Conservation (phyloP, 2,888 invertebrate genomes). For the Mechanitis messenoides region DNA sequence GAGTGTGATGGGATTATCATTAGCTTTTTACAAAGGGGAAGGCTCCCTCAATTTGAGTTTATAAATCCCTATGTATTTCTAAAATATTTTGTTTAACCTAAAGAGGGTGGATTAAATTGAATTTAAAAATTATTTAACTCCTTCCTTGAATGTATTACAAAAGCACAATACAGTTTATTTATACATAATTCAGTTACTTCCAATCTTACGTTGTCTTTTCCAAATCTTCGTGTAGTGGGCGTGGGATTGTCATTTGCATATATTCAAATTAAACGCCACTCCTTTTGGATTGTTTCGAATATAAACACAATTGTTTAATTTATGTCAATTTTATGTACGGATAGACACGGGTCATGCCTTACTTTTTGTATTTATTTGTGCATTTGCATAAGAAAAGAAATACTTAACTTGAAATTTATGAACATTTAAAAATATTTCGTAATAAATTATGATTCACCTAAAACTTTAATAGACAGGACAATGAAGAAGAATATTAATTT, state of each 20-base stretch:
- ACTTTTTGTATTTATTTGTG: constrained; percentile 18
- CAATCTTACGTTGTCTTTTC: constrained; percentile 17
- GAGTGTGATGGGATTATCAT: constrained; percentile 63
- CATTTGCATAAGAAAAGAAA: constrained; percentile 2
- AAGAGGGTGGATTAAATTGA: constrained; percentile 2
- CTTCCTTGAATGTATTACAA: neutral
- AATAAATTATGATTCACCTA: too few relatives aligned
- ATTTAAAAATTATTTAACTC: neutral
- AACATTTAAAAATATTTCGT: neutral
- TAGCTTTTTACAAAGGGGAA: constrained; percentile 22
- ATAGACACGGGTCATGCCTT: constrained; percentile 16
- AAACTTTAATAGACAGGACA: too few relatives aligned
- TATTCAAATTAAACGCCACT: constrained; percentile 53
- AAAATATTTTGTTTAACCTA: constrained; percentile 1
- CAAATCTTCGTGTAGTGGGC: constrained; percentile 39
- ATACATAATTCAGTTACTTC: constrained; percentile 3
- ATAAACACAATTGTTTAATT: constrained; percentile 45
- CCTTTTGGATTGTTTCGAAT: constrained; percentile 50
- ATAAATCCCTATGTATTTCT: constrained; percentile 8
- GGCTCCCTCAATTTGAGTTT: constrained; percentile 24
- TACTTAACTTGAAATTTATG: neutral
- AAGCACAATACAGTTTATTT: constrained; percentile 2
- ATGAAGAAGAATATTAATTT: too few relatives aligned
- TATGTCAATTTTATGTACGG: constrained; percentile 32
- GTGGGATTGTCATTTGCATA: constrained; percentile 54